Base-by-base conservation (phyloP, 2,888 invertebrate genomes). In the Drosophila melanocephala region DNA sequence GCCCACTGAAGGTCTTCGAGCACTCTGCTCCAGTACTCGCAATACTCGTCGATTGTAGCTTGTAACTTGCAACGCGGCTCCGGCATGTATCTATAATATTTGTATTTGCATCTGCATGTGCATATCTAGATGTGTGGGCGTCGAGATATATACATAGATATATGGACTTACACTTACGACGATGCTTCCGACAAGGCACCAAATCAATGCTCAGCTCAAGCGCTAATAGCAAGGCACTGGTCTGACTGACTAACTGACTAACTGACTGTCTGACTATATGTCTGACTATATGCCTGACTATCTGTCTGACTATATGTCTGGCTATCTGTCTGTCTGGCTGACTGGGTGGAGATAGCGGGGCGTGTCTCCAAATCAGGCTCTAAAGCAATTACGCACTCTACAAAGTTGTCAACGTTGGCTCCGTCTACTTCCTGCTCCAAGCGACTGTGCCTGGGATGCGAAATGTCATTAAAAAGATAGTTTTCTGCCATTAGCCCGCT, bases 361-460 rank as follows among this genome's bases (percentile, higher is more conserved):
- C 80, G 83, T 82, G 83, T 53, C 87, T 68, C 57, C 57, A 69
- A 83, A 75, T 77, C 78, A 73, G 86, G 83, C 88, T 86, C 69
- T 75, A 84, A 89, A 84, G 82, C 87, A 85, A 85, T 85, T 85
- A 85, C 84, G 89, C 87, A 85, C 87, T 84, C 79, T 22, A 71
- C 75, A 79, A 62, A 62, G 47, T 76, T 83, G 79, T 70, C 77
- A 83, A 83, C 71, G 68, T 33, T 64, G 57, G 52, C 77, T 67
- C 51, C 47, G 50, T 58, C 69, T 28, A 79, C 84, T 85, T 85
- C 84, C 84, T 85, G 84, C 84, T 85, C 72, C 55, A 55, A 82
- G 81, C 78, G 59, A 68, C 76, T 76, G 67, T 68, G 52, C 32
- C 75, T 69, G 70, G 63, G 59, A 75, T 79, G 60, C 66, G 70